phyloP scores from a whole-genome alignment of 2,797 vertebrate genomes.

The Peromyscus aztecus region DNA sequence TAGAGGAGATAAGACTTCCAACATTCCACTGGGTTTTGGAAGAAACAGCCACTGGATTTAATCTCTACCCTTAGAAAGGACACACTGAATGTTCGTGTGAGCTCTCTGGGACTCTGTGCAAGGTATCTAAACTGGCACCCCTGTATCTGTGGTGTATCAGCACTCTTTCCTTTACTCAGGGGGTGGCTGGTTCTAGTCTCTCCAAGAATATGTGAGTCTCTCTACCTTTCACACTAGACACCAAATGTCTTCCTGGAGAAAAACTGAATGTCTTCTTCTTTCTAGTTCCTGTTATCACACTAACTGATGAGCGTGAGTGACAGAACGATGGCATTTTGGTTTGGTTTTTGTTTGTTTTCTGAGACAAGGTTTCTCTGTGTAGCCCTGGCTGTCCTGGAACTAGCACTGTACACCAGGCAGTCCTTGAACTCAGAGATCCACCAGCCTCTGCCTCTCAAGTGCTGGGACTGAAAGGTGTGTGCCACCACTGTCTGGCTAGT shows the following conservation, averaged over 20 bases:
- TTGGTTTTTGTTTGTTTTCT: neutral
- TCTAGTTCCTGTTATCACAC: neutral
- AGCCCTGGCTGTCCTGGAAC: too few species aligned
- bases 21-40: neutral
- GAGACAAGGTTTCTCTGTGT: too few species aligned
- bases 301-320: neutral
- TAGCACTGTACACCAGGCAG: too few species aligned
- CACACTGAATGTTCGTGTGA: neutral
- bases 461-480: too few species aligned
- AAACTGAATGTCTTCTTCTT: neutral
- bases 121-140: neutral
- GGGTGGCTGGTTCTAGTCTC: neutral
- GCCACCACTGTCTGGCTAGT: too few species aligned
- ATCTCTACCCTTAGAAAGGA: neutral
- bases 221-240: constrained; percentile 13
- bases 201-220: neutral
- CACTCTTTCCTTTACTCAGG: neutral
- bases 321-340: neutral
- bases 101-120: neutral
- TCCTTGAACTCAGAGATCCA: too few species aligned
- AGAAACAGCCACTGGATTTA: constrained; percentile 20
- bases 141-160: neutral
- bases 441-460: too few species aligned
- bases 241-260: neutral
- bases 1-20: constrained; percentile 1